A percentile compares a stretch with the other conserved stretches of the same genome.
These are phyloP conservation scores for Erpobdella octoculata DNA, from an alignment of 2,888 invertebrate genomes.

Conservation along the genomic window DNA sequence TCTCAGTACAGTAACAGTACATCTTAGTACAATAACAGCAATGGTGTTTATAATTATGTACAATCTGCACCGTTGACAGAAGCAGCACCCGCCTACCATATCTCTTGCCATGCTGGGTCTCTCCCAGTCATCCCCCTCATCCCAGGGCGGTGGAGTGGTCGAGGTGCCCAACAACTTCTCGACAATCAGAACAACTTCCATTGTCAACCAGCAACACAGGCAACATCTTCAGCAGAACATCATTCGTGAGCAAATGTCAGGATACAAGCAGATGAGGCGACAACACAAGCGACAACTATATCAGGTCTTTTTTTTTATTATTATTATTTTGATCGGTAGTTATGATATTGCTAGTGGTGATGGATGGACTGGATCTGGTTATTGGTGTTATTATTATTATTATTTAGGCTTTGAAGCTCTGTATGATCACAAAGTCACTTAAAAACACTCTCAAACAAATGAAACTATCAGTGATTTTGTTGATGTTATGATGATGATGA, in stretches of 20 bases:
- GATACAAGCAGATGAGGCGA: constrained; percentile 92
- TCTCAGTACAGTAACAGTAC: too few relatives aligned
- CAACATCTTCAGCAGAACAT: constrained; percentile 91
- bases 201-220: constrained; percentile 58
- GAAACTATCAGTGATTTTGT: too few relatives aligned
- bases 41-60: too few relatives aligned
- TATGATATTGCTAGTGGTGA: constrained; percentile 3
- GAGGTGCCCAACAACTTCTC: constrained; percentile 29
- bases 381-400: background rate
- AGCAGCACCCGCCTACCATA: constrained; percentile 18
- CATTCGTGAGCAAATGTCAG: constrained; percentile 98
- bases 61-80: background rate
- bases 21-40: too few relatives aligned
- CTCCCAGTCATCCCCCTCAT: background rate
- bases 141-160: background rate
- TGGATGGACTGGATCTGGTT: background rate
- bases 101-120: constrained; percentile 6
- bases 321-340: background rate
- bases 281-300: constrained; percentile 89
- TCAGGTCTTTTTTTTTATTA: constrained; percentile 15
- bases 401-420: too few relatives aligned
- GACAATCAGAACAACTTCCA: constrained; percentile 69
- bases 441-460: too few relatives aligned
- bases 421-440: too few relatives aligned
- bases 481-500: too few relatives aligned